Percentiles rank a stretch among this genome's conserved stretches.
Evolutionary conservation across 2,888 invertebrate species (phyloP).

Genomic region (Leucozona laternaria): DNA sequence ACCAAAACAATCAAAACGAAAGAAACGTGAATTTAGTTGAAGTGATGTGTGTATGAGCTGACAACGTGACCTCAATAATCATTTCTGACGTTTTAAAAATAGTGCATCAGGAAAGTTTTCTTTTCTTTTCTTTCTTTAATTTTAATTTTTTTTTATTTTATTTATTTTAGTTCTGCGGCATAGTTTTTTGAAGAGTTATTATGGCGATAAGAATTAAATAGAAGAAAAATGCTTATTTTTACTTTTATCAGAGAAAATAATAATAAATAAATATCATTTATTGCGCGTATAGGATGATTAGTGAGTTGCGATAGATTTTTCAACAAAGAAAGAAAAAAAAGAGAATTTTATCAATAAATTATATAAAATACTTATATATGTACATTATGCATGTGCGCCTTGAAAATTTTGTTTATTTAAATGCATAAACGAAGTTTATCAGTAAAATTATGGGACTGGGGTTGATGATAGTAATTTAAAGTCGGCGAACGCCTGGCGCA

Average conservation of each 20-base stretch:
- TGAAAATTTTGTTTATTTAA: background rate
- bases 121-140: background rate
- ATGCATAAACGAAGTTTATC: slow-evolving; percentile 29
- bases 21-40: background rate
- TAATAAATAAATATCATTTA: slow-evolving; percentile 11
- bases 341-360: slow-evolving; percentile 6
- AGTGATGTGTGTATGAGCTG: slow-evolving; percentile 10
- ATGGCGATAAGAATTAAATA: slow-evolving; percentile 32
- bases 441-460: background rate
- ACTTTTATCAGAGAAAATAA: slow-evolving; percentile 16
- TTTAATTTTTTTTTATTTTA: background rate
- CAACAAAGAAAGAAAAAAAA: background rate
- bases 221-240: slow-evolving; percentile 9
- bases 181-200: slow-evolving; percentile 25
- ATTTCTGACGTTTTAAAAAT: slow-evolving; percentile 39
- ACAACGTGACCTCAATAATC: slow-evolving; percentile 59
- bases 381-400: background rate
- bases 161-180: background rate
- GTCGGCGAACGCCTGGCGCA: too few relatives aligned
- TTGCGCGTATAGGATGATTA: background rate
- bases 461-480: background rate
- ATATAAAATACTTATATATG: background rate
- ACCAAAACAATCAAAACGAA: background rate
- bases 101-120: slow-evolving; percentile 18
- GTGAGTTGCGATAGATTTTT: background rate